phyloP scores from a whole-genome alignment of 2,888 invertebrate genomes.

The Netelia inedita region DNA sequence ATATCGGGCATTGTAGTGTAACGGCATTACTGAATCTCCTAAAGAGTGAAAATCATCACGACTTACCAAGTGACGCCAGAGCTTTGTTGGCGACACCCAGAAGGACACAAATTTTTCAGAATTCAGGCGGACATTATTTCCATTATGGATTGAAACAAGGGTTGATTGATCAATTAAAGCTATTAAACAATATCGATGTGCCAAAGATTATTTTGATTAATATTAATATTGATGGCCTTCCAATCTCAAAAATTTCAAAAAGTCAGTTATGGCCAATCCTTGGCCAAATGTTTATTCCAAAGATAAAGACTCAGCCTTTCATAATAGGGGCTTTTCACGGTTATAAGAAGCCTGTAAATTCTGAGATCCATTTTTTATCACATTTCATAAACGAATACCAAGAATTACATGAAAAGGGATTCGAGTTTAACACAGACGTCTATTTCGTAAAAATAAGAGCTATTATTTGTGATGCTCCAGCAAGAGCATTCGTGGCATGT shows the following conservation, averaged over 20 bases:
- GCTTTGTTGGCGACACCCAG: constrained; percentile 15
- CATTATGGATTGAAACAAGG: constrained; percentile 38
- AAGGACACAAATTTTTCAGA: constrained; percentile 15
- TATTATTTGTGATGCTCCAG: constrained; percentile 63
- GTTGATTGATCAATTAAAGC: constrained; percentile 26
- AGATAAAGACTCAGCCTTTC: background rate
- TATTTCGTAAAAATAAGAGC: constrained; percentile 50
- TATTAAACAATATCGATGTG: background rate
- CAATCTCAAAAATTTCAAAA: constrained; percentile 35
- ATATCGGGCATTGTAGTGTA: constrained; percentile 18
- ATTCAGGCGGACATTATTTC: constrained; percentile 22
- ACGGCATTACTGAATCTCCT: constrained; percentile 15
- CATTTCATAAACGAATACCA: constrained; percentile 62
- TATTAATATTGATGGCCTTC: constrained; percentile 38
- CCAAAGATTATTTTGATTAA: constrained; percentile 13
- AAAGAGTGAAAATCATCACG: constrained; percentile 8
- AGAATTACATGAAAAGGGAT: constrained; percentile 38
- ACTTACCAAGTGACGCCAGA: constrained; percentile 15
- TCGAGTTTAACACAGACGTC: constrained; percentile 18
- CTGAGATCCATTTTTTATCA: constrained; percentile 38
- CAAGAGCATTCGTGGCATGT: constrained; percentile 55
- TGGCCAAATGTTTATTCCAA: constrained; percentile 1
- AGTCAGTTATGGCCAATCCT: constrained; percentile 42
- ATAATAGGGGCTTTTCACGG: constrained; percentile 56
- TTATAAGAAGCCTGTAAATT: constrained; percentile 56